These are phyloP conservation scores for Lutraria rhynchaena DNA, from an alignment of 1,140 invertebrate genomes.

Conservation along the genomic window DNA sequence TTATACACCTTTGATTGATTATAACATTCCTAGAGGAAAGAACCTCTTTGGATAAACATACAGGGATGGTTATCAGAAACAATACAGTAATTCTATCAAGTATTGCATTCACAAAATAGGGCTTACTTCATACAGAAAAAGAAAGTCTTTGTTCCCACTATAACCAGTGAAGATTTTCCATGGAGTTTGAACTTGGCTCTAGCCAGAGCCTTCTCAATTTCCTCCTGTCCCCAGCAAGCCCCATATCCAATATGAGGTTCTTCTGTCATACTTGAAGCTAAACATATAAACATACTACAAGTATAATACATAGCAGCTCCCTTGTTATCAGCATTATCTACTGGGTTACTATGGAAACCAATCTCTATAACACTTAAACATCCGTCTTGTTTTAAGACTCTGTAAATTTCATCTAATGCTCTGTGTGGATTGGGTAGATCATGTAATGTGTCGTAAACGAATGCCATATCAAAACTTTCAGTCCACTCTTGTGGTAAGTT, in stretches of 20 bases:
- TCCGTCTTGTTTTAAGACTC: constrained; percentile 60
- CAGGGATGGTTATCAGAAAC: too few species aligned
- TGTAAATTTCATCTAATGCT: constrained; percentile 55
- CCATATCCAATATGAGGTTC: constrained; percentile 55
- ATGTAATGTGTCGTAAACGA: constrained; percentile 62
- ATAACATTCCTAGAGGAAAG: too few species aligned
- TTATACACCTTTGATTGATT: too few species aligned
- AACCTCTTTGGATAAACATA: too few species aligned
- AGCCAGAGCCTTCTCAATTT: constrained; percentile 38
- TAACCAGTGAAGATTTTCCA: constrained; percentile 8
- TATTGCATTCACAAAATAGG: too few species aligned
- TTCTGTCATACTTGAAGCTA: constrained; percentile 57
- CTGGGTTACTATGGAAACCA: constrained; percentile 52
- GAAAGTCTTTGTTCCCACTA: constrained; percentile 34
- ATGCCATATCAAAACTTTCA: constrained; percentile 59
- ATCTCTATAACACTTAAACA: constrained; percentile 60
- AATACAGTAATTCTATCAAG: too few species aligned
- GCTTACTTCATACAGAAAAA: constrained; percentile 41
- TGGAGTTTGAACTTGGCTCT: constrained; percentile 26
- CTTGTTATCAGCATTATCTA: constrained; percentile 61
- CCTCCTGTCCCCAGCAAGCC: constrained; percentile 55
- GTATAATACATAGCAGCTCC: constrained; percentile 71
- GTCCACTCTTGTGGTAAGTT: constrained; percentile 53
- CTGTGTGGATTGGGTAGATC: constrained; percentile 63
- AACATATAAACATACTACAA: constrained; percentile 58